These are phyloP conservation scores for Enteromius radiatus DNA, from an alignment of 2,797 vertebrate species.

Conservation along the genomic window DNA sequence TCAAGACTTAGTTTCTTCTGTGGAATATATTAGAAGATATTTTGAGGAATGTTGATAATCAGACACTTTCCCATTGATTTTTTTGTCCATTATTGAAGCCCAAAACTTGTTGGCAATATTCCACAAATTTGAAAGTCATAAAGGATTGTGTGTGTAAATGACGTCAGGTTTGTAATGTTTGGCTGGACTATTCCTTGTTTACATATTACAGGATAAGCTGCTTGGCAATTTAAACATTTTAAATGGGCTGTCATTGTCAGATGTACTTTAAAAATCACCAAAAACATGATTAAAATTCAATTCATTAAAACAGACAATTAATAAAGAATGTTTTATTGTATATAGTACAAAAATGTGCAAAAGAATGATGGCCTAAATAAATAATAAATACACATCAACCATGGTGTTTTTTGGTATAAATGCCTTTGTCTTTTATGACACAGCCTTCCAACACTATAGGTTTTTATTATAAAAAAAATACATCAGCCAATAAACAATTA, in stretches of 20 bases:
- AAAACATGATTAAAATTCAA: not conserved
- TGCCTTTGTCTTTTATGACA: not conserved
- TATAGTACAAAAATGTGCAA: conserved; percentile 21
- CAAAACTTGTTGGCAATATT: no score
- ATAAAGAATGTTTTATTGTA: conserved; percentile 7
- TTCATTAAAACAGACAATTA: conserved; percentile 2
- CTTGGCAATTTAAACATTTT: not conserved
- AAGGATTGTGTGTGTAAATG: not conserved
- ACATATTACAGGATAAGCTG: not conserved
- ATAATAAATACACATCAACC: not conserved
- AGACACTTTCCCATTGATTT: not conserved
- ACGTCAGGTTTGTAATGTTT: not conserved
- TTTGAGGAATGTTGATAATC: not conserved
- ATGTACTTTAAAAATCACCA: not conserved
- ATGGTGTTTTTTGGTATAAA: conserved; percentile 11
- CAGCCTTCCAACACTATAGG: not conserved
- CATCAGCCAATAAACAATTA: not conserved
- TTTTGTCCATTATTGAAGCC: not conserved
- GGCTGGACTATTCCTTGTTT: not conserved
- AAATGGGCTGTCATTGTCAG: not conserved
- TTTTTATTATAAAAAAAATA: not conserved
- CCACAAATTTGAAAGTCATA: no score
- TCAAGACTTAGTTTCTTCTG: not conserved
- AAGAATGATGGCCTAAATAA: conserved; percentile 11
- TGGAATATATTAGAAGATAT: not conserved